Conservation (phyloP, 2,113 vertebrate species). For the Phalacrocorax carbo region DNA sequence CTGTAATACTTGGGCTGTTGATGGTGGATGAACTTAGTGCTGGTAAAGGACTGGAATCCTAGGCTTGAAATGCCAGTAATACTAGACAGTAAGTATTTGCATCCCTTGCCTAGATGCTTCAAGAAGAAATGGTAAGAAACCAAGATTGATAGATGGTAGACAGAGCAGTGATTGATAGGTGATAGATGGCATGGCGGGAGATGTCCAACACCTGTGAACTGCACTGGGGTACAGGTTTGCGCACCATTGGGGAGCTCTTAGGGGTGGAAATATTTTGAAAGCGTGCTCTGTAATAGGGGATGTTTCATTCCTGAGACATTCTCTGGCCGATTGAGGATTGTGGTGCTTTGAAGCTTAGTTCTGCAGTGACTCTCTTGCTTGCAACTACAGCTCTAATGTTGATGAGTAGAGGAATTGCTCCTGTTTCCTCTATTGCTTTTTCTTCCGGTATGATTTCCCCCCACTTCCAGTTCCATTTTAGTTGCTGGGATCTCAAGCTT, state of each 20-base stretch:
- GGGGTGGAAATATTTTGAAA: not conserved
- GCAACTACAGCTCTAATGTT: not conserved
- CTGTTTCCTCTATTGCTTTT: not conserved
- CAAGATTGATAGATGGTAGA: no score
- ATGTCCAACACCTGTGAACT: not conserved
- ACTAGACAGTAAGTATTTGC: not conserved
- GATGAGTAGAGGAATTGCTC: not conserved
- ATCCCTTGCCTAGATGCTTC: not conserved
- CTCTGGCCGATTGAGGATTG: not conserved
- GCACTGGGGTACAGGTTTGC: not conserved
- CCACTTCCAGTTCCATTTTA: not conserved
- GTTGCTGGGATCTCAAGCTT: not conserved
- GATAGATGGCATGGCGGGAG: not conserved
- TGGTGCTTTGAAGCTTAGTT: not conserved
- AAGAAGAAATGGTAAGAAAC: not conserved
- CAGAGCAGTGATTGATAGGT: not conserved
- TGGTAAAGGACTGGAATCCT: not conserved
- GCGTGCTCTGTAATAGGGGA: not conserved
- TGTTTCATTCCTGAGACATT: not conserved
- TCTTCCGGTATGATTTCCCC: not conserved
- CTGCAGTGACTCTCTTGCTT: not conserved
- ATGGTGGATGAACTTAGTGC: not conserved
- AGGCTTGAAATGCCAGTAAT: not conserved
- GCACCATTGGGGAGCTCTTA: rapidly evolving
- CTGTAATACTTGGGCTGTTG: not conserved